phyloP scores from a whole-genome alignment of 1,140 invertebrate genomes.

The Drosophila erecta region DNA sequence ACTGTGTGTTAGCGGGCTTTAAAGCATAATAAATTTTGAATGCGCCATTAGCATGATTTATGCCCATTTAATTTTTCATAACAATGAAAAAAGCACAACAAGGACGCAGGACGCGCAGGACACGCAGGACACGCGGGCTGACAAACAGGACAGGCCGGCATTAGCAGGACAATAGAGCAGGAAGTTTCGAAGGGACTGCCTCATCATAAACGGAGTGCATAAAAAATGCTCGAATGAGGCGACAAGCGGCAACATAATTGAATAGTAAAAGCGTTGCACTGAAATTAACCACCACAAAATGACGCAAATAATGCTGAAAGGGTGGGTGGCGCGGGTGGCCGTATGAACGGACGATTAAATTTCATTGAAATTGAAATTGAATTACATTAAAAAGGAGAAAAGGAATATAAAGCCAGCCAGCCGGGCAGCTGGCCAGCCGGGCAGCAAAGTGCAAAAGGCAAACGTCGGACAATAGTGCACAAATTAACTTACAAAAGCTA shows the following conservation, averaged over 20 bases:
- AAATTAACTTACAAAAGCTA: conserved; percentile 82
- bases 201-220: conserved; percentile 70
- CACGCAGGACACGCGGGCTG: conserved; percentile 43
- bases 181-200: conserved; percentile 12
- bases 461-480: conserved; percentile 73
- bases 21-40: conserved; percentile 83
- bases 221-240: conserved; percentile 64
- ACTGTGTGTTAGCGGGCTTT: conserved; percentile 56
- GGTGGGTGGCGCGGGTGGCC: conserved; percentile 1
- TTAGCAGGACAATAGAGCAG: conserved; percentile 66
- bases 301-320: conserved; percentile 78
- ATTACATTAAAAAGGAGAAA: conserved; percentile 71
- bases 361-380: conserved; percentile 84
- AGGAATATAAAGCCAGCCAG: conserved; percentile 11
- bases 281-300: conserved; percentile 83
- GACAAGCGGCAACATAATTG: conserved; percentile 74
- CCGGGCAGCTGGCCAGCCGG: background rate
- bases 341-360: conserved; percentile 78
- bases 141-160: conserved; percentile 62
- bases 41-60: conserved; percentile 84
- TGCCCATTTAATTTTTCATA: conserved; percentile 84
- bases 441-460: conserved; percentile 72
- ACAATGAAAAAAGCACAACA: conserved; percentile 67
- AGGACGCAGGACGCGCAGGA: conserved; percentile 29
- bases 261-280: conserved; percentile 81